Percentiles rank a stretch among this genome's conserved stretches.
Evolutionary conservation across 2,888 invertebrate genomes (phyloP).

Genomic region (Apeira syringaria): DNA sequence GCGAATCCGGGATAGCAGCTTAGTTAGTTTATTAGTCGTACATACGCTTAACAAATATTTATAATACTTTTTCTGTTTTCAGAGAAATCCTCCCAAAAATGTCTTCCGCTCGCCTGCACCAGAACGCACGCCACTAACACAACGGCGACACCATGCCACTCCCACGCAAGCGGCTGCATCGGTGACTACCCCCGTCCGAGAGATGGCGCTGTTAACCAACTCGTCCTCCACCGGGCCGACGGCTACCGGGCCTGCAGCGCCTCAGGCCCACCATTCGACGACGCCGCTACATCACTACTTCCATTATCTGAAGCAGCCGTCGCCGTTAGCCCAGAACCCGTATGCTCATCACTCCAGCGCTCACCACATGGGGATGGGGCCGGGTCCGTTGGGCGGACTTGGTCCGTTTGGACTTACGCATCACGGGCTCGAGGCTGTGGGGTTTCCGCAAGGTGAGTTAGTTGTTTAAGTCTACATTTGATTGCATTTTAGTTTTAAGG

Average conservation of each 20-base stretch:
- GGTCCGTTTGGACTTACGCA: slow-evolving; percentile 77
- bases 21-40: no score
- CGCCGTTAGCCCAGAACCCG: slow-evolving; percentile 75
- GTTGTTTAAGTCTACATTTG: background rate
- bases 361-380: slow-evolving; percentile 83
- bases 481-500: background rate
- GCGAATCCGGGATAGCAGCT: no score
- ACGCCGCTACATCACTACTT: slow-evolving; percentile 83
- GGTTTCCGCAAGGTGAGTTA: slow-evolving; percentile 76
- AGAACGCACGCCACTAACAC: slow-evolving; percentile 28
- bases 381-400: slow-evolving; percentile 72
- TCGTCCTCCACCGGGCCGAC: slow-evolving; percentile 67
- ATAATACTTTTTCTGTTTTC: slow-evolving; percentile 11
- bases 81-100: slow-evolving; percentile 14
- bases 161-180: slow-evolving; percentile 59
- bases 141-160: slow-evolving; percentile 45
- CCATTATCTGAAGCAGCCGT: slow-evolving; percentile 83
- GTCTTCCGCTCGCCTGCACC: slow-evolving; percentile 4
- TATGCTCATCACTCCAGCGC: slow-evolving; percentile 75
- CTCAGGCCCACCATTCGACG: slow-evolving; percentile 76
- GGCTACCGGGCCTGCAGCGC: slow-evolving; percentile 61
- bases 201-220: slow-evolving; percentile 78
- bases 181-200: slow-evolving; percentile 59
- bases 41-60: no score
- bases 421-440: slow-evolving; percentile 77